Evolutionary conservation across 2,113 vertebrate species (phyloP).

Genomic region (Ariopsis seemanni): DNA sequence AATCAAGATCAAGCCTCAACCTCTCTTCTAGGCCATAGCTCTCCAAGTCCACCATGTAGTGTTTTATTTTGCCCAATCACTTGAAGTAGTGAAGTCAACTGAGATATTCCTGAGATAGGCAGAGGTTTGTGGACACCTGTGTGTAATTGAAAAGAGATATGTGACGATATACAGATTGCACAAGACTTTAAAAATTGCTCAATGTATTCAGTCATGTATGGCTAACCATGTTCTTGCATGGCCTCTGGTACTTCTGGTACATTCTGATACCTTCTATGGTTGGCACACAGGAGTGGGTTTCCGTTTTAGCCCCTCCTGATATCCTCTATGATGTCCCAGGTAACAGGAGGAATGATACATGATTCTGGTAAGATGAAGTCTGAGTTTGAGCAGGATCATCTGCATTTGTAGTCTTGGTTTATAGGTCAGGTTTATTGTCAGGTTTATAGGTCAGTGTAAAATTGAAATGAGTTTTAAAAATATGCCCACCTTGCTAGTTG

Average conservation of each 20-base stretch:
- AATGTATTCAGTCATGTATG: too few species aligned
- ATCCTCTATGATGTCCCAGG: too few species aligned
- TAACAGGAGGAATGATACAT: too few species aligned
- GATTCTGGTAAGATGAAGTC: too few species aligned
- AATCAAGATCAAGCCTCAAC: not conserved
- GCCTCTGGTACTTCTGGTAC: not conserved
- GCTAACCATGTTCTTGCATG: not conserved
- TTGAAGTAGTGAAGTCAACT: not conserved
- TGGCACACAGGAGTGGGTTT: not conserved
- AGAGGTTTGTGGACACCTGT: not conserved
- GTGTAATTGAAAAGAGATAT: not conserved
- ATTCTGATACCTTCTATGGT: not conserved
- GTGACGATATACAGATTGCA: not conserved
- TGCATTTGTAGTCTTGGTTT: too few species aligned
- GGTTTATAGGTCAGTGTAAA: not conserved
- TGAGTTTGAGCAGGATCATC: too few species aligned
- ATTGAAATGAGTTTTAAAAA: not conserved
- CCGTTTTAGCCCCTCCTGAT: not conserved
- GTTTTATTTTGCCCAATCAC: not conserved
- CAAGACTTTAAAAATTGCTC: not conserved
- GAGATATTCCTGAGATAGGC: not conserved
- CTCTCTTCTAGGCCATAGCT: not conserved
- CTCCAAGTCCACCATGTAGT: not conserved
- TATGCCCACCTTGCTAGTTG: not conserved
- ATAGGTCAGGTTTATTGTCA: too few species aligned